Evolutionary conservation across 1,140 invertebrate genomes (phyloP), one percentile per base, ranked within the genome.

Genomic region (Rhizoglyphus robini): DNA sequence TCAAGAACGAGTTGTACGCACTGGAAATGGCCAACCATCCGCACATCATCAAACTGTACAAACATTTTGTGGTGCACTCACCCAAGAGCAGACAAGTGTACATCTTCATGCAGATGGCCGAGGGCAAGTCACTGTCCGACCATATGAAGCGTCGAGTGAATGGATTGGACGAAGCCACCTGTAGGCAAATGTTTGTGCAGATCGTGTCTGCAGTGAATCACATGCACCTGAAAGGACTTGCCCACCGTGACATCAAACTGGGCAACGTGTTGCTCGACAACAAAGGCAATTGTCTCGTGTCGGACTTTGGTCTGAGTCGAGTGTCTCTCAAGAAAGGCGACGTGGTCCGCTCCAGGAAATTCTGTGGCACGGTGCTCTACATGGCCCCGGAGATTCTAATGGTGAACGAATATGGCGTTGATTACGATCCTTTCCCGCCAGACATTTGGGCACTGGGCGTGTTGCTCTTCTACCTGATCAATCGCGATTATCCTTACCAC

Each of bases 241-340:
- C 85, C 67, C 84, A 85, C 71, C 73, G 84, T 27, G 84, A 85
- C 76, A 73, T 85, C 15, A 85, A 86, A 71, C 75, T 86, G 0
- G 83, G 83, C 23, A 86, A 85, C 71, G 75, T 85, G 3, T 84
- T 85, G 69, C 73, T 85, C 5, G 62, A 68, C 46, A 34, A 59
- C 31, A 25, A 69, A 32, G 46, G 38, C 5, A 48, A 68, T 29
- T 48, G 25, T 30, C 51, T 69, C 29, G 66, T 69, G 8, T 29
- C 65, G 23, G 68, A 69, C 59, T 69, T 69, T 65, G 68, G 61
- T 5, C 36, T 67, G 25, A 71, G 70, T 60, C 29, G 60, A 18
- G 36, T 69, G 27, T 27, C 29, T 18, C 66, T 30, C 60, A 29
- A 38, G 8, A 38, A 30, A 41, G 18, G 5, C 3, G 46, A 67